These are phyloP conservation scores for Harlomillsia oculata DNA, from an alignment of 1,140 invertebrate genomes.

Conservation along the genomic window DNA sequence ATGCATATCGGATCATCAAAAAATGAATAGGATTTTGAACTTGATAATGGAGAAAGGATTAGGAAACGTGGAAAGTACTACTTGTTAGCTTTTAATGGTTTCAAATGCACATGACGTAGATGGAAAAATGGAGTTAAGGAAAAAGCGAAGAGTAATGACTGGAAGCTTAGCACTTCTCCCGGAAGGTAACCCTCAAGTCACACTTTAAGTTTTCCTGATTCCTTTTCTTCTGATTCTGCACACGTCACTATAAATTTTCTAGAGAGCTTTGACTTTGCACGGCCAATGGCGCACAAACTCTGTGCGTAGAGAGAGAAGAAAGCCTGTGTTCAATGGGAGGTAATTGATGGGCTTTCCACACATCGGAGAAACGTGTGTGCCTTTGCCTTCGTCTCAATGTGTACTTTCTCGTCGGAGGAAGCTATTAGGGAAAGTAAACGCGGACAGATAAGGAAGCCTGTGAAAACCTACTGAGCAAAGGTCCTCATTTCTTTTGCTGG, in stretches of 20 bases:
- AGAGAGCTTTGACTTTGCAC: neutral
- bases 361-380: too few relatives aligned
- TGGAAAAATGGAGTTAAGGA: neutral
- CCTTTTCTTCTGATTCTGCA: constrained; percentile 10
- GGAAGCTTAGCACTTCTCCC: neutral
- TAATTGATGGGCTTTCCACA: constrained; percentile 11
- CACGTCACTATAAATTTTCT: constrained; percentile 14
- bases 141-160: neutral
- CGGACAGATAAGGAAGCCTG: too few relatives aligned
- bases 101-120: neutral
- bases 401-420: too few relatives aligned
- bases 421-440: too few relatives aligned
- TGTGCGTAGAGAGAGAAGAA: too few relatives aligned
- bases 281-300: too few relatives aligned
- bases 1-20: constrained; percentile 4
- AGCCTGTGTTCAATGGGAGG: constrained; percentile 11
- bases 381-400: too few relatives aligned
- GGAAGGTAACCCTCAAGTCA: constrained; percentile 7
- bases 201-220: constrained; percentile 12
- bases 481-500: too few relatives aligned
- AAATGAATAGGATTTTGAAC: too few relatives aligned
- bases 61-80: neutral
- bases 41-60: too few relatives aligned
- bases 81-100: too few relatives aligned
- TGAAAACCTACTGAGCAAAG: too few relatives aligned